Base-by-base conservation (phyloP, 2,113 vertebrate genomes). In the Camelus dromedarius region DNA sequence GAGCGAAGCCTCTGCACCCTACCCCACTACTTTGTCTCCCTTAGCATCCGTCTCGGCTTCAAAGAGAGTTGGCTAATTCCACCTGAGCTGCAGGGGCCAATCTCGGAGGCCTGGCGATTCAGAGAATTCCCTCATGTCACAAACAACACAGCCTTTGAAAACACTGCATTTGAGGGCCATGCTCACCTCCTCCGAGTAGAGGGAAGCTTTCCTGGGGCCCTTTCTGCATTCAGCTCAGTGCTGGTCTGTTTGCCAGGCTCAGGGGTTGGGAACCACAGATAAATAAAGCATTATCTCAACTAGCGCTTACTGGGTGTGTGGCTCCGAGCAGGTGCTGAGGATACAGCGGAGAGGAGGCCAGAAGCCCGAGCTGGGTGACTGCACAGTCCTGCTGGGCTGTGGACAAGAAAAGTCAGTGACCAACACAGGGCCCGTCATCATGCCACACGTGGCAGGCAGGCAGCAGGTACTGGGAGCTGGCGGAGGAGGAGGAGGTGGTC, bases 251-350 rank as follows among this genome's bases (percentile, higher is more conserved):
- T 84, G 15, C 66, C 46, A 30, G 35, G 26, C 50, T 83, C 32
- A 12, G 50, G 0, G 0, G 28, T 5, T 26, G 8, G 76, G 72
- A 75, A 83, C 50, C 10, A 0, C 38, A 75, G 60, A 67, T 32
- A 64, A 62, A 24, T 35, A 62, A 54, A 16, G 72, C 9, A 1
- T 84, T 20, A 48, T 76, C 91, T 84, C 72, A 69, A 19, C 56
- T 50, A 9, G 48, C 8, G 11, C 42, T 11, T 26, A 32, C 32
- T 2, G 6, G 16, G 6, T 1, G 14, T 58, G 79, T 42, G 73
- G 48, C 32, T 0, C 0, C 1, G 2, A 3, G 48, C 1, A 15
- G 19, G 11, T 70, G 70, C 86, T 35, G n/a, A 20, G 38, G 22
- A 32, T 19, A 20, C 84, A 66, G 19, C 6, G 0, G 22, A 32